phyloP scores from a whole-genome alignment of 2,797 vertebrate species.

The Numenius phaeopus region DNA sequence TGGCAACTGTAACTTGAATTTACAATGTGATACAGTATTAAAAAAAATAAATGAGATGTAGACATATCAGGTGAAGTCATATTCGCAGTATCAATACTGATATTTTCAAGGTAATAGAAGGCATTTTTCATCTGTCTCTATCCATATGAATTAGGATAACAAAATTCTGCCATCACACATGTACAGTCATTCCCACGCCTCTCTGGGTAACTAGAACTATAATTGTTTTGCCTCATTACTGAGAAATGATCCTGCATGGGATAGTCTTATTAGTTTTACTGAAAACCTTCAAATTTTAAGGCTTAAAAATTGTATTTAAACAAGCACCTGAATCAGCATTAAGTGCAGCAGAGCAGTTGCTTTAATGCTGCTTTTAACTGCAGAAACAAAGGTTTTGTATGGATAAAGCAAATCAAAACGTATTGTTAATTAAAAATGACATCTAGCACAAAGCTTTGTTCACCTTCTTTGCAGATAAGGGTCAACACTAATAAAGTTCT shows the following conservation, averaged over 20 bases:
- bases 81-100: background rate
- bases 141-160: background rate
- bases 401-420: background rate
- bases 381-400: background rate
- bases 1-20: background rate
- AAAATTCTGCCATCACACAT: background rate
- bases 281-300: background rate
- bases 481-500: slow-evolving; percentile 4
- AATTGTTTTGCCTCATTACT: background rate
- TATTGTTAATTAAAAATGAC: slow-evolving; percentile 14
- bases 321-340: background rate
- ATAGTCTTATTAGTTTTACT: background rate
- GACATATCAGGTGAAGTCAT: background rate
- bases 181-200: background rate
- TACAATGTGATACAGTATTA: background rate
- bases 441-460: background rate
- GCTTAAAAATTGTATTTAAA: background rate
- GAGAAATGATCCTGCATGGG: background rate
- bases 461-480: background rate
- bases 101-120: background rate
- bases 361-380: background rate
- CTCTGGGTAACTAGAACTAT: background rate
- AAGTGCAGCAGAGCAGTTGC: background rate
- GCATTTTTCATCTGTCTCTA: background rate
- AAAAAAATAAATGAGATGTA: background rate